A percentile compares a stretch with the other conserved stretches of the same genome.
These are phyloP conservation scores for Pseudococcus viburni DNA, from an alignment of 2,888 invertebrate species.

Conservation along the genomic window DNA sequence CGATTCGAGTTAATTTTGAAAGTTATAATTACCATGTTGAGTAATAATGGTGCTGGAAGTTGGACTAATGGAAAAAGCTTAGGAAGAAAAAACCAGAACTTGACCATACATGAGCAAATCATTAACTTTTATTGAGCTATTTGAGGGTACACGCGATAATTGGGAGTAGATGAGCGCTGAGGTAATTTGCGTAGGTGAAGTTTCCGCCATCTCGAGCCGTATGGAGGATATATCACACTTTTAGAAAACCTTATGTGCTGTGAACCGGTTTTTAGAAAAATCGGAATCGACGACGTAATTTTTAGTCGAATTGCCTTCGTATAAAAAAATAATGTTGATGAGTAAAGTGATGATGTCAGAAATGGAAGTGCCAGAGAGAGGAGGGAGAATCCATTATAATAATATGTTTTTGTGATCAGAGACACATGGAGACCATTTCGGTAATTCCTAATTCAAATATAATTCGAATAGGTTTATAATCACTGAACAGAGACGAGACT, in stretches of 20 bases:
- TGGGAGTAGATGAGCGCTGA: slow-evolving; percentile 57
- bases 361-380: background rate
- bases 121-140: slow-evolving; percentile 59
- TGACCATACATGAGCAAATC: slow-evolving; percentile 59
- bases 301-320: background rate
- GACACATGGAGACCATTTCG: background rate
- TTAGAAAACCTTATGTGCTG: slow-evolving; percentile 35
- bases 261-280: slow-evolving; percentile 34
- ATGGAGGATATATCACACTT: slow-evolving; percentile 45
- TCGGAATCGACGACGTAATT: background rate
- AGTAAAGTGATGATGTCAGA: background rate
- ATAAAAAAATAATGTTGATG: background rate
- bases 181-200: slow-evolving; percentile 42
- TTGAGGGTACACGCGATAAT: slow-evolving; percentile 63
- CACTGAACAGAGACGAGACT: no score
- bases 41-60: slow-evolving; percentile 4
- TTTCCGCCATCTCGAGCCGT: slow-evolving; percentile 6
- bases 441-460: no score
- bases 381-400: background rate
- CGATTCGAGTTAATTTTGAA: slow-evolving; percentile 1
- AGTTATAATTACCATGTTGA: slow-evolving; percentile 57
- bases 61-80: slow-evolving; percentile 54
- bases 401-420: background rate
- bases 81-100: slow-evolving; percentile 43
- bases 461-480: no score